Base-by-base conservation (phyloP, 2,888 invertebrate genomes). In the Noctua comes region DNA sequence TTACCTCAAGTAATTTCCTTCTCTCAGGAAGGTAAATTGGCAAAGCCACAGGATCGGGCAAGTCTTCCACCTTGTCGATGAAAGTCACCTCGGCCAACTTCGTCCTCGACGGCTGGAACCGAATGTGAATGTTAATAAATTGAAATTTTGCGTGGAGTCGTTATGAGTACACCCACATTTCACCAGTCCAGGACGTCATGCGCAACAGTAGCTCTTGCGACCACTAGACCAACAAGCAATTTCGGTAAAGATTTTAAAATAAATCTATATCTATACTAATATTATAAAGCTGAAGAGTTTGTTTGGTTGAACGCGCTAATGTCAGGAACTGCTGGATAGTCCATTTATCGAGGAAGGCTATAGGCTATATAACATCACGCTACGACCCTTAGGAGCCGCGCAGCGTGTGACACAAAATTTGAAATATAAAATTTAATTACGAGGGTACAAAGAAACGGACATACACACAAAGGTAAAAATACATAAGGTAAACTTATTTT, bases 51-150 rank as follows among this genome's bases (percentile, higher is more conserved):
- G 96, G 95, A 66, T 96, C 95, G 0, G 96, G 94, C 6, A 97
- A 87, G 73, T 97, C 96, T 86, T 96, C 96, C 0, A 93, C 85
- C 6, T 93, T 92, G 73, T 96, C 97, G 0, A 85, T 54, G 90
- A 97, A 97, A 1, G 96, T 95, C 76, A 96, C 95, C 84, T 96
- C 97, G 0, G 95, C 96, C 68, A 96, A 86, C 83, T 95, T 94
- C 1, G 94, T 95, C 87, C 93, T 92, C 0, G 96, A 96, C 1
- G 96, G 96, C 97, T 97, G 86, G 10, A 76, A 76, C 24, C n/a
- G 5, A 48, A 64, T 11, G 13, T 27, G 0, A n/a, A 16, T 21
- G 40, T 36, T 21, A n/a, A 36, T 59, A 24, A 36, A 6, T 72
- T 27, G 18, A 2, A 48, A 3, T 31, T 13, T 48, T 11, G 21